Conservation (phyloP, 2,797 vertebrate genomes). For the Rhinichthys osculus region DNA sequence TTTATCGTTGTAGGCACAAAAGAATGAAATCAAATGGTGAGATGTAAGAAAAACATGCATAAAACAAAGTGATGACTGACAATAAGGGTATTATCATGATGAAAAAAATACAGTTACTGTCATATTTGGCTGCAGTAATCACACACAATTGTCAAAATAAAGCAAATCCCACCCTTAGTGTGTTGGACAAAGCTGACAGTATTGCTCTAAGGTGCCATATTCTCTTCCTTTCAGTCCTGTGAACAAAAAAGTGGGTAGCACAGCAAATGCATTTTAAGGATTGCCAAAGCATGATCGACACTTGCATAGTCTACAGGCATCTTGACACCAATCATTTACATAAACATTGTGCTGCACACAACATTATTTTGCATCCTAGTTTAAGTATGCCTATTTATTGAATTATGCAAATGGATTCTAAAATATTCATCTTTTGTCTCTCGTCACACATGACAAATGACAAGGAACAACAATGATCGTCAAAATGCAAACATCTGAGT, state of each 20-base stretch:
- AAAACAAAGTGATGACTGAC: slow-evolving; percentile 57
- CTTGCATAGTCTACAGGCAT: slow-evolving; percentile 70
- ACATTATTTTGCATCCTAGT: slow-evolving; percentile 50
- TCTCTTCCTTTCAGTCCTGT: slow-evolving; percentile 72
- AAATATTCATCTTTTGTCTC: slow-evolving; percentile 56
- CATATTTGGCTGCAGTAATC: slow-evolving; percentile 67
- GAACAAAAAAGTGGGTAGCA: slow-evolving; percentile 80
- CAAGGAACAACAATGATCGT: slow-evolving; percentile 48
- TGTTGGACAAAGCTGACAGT: slow-evolving; percentile 74
- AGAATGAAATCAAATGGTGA: slow-evolving; percentile 49
- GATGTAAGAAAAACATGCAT: slow-evolving; percentile 29
- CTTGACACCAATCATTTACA: slow-evolving; percentile 75
- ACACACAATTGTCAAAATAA: slow-evolving; percentile 73
- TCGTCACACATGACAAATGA: slow-evolving; percentile 51
- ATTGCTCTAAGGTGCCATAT: slow-evolving; percentile 75
- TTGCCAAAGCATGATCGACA: slow-evolving; percentile 78
- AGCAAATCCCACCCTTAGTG: slow-evolving; percentile 69
- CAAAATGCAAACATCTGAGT: slow-evolving; percentile 55
- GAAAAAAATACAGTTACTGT: slow-evolving; percentile 70
- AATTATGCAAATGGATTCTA: slow-evolving; percentile 57
- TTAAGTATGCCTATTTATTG: slow-evolving; percentile 55
- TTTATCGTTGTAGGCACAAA: slow-evolving; percentile 50
- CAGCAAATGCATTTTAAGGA: slow-evolving; percentile 78
- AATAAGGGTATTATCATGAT: slow-evolving; percentile 52
- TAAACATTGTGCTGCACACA: slow-evolving; percentile 67